Percentiles rank a stretch among this genome's conserved stretches.
phyloP scores from a whole-genome alignment of 1,140 invertebrate species.

The Drosophila novamexicana region DNA sequence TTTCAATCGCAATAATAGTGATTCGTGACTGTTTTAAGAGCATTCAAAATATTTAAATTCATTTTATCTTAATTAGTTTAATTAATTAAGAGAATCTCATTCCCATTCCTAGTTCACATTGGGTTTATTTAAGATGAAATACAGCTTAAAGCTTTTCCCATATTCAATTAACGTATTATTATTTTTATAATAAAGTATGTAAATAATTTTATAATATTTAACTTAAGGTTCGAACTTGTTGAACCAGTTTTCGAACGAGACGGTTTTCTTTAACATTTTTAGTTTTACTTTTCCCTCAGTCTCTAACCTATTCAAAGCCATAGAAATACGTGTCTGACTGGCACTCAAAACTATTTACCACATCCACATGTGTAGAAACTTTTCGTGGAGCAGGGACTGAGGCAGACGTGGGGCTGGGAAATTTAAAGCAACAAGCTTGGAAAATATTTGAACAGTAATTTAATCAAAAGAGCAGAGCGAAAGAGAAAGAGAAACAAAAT shows the following conservation, averaged over 20 bases:
- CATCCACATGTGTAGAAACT: constrained; percentile 24
- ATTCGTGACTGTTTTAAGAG: background rate
- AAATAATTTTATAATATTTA: background rate
- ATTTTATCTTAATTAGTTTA: background rate
- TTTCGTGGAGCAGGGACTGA: background rate
- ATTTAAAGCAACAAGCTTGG: constrained; percentile 43
- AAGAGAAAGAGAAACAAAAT: background rate
- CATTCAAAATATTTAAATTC: background rate
- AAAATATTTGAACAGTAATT: constrained; percentile 78
- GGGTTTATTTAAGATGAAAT: too few species aligned
- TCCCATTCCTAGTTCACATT: too few species aligned
- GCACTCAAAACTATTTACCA: constrained; percentile 18
- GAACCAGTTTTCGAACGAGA: background rate
- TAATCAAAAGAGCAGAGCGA: constrained; percentile 44
- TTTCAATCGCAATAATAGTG: background rate
- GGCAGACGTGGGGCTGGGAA: background rate
- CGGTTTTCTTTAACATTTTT: background rate
- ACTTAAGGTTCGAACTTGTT: background rate
- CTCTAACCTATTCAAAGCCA: background rate
- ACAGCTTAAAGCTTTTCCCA: too few species aligned
- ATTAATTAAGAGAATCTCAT: background rate
- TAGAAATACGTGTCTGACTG: constrained; percentile 16
- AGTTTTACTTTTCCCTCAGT: background rate
- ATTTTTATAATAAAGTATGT: too few species aligned
- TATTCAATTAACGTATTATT: too few species aligned